Conservation (phyloP, 2,797 vertebrate species). For the Gephyroberyx darwinii region DNA sequence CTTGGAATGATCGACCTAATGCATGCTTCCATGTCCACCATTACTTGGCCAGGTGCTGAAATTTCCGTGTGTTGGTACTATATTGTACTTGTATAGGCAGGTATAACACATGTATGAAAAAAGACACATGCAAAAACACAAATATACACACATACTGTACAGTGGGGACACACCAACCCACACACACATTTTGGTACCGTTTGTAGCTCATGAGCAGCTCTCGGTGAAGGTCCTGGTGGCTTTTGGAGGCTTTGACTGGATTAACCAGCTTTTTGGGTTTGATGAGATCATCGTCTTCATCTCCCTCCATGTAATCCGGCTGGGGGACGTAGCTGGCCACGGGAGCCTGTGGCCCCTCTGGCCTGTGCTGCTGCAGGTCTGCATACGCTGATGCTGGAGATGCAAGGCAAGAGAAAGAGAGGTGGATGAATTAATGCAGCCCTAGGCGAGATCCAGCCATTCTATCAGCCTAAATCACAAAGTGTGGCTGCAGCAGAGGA, state of each 20-base stretch:
- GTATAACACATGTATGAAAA: too few species aligned
- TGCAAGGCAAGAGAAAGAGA: conserved; percentile 4
- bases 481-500: too few species aligned
- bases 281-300: conserved; percentile 89
- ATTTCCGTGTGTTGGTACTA: too few species aligned
- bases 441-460: too few species aligned
- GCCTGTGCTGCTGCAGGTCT: conserved; percentile 81
- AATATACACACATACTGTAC: conserved; percentile 1
- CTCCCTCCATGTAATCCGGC: conserved; percentile 85
- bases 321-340: conserved; percentile 81
- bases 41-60: too few species aligned
- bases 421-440: neutral
- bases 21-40: too few species aligned
- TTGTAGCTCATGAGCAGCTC: conserved; percentile 94
- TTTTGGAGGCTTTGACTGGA: conserved; percentile 93
- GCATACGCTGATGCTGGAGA: conserved; percentile 87
- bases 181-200: conserved; percentile 73
- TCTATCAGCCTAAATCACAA: too few species aligned
- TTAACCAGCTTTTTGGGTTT: conserved; percentile 95
- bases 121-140: neutral
- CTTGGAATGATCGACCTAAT: too few species aligned
- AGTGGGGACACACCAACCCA: conserved; percentile 1
- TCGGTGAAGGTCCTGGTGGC: conserved; percentile 94
- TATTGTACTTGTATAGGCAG: too few species aligned
- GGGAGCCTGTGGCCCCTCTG: conserved; percentile 63